Evolutionary conservation across 2,888 invertebrate species (phyloP), one percentile per base, ranked within the genome.

Genomic region (Eupithecia abbreviata): DNA sequence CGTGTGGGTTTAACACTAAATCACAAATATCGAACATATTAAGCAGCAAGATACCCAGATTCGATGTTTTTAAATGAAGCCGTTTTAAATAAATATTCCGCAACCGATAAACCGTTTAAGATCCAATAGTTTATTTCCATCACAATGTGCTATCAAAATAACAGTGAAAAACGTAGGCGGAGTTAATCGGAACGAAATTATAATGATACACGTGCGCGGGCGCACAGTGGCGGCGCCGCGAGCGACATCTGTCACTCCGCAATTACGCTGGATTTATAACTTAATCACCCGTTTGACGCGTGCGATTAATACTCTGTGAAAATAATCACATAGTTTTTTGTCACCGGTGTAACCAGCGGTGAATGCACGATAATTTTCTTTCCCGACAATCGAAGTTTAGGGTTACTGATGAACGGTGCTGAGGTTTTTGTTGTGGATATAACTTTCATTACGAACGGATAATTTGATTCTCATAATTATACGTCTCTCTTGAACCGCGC

Each of bases 381-480:
- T 72, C 47, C 43, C 66, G 62, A 51, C 65, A 68, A 73, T 81
- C 80, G 73, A 80, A 79, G 87, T 83, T 82, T 88, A 83, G 86
- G 84, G 89, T 90, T 90, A 86, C 87, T 87, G 87, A 91, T 90
- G 79, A 87, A 79, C 62, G 88, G 89, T 89, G 88, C 79, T 81
- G 82, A 72, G 82, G 87, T 89, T 89, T 90, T 88, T 94, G 93
- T 94, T 94, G 89, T 93, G 91, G 91, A 87, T 93, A 92, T 93
- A 92, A 80, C 86, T 94, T 92, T 90, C 93, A 77, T 74, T 75
- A 41, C 49, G 69, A 69, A 30, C 0, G 47, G 69, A 69, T 69
- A 69, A 69, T 69, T 69, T 69, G 18, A 69, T 69, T 47, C 47
- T 18, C 30, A 47, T 78, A 79, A 78, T 79, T 83, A 82, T 62